Percentiles rank a stretch among this genome's conserved stretches.
These are phyloP conservation scores for Eristalis arbustorum DNA, from an alignment of 2,888 invertebrate genomes.

Conservation along the genomic window DNA sequence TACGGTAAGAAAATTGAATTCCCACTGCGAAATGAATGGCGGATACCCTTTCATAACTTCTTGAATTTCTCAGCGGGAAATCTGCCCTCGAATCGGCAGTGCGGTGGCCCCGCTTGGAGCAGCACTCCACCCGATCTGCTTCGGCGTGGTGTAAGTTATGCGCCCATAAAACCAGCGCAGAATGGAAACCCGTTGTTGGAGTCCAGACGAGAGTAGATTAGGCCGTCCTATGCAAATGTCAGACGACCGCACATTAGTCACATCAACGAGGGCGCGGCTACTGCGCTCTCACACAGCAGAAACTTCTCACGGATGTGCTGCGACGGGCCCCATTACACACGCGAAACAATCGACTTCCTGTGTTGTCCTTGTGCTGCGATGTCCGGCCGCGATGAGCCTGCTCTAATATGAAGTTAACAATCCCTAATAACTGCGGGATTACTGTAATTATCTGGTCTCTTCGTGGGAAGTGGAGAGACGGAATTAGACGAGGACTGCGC, in stretches of 20 bases:
- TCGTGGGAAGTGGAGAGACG: constrained; percentile 26
- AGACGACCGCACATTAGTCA: not conserved
- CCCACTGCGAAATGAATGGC: constrained; percentile 20
- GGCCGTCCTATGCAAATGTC: not conserved
- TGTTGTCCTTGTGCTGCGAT: constrained; percentile 13
- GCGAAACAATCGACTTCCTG: constrained; percentile 26
- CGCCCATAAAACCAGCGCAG: not conserved
- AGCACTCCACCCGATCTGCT: not conserved
- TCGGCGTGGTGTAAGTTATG: not conserved
- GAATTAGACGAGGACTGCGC: constrained; percentile 1
- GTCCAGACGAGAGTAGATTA: constrained; percentile 4
- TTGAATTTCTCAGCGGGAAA: constrained; percentile 31
- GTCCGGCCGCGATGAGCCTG: not conserved
- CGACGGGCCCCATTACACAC: not conserved
- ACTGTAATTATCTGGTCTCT: constrained; percentile 41
- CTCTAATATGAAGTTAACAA: constrained; percentile 44
- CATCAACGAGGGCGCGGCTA: not conserved
- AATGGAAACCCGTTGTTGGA: not conserved
- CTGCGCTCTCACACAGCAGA: not conserved
- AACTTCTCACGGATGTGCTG: constrained; percentile 27
- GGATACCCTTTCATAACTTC: constrained; percentile 21
- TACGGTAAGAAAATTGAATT: constrained; percentile 3
- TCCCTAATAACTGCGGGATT: constrained; percentile 37
- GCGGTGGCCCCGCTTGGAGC: not conserved
- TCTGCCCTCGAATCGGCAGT: constrained; percentile 1